Percentiles rank a stretch among this genome's conserved stretches.
phyloP scores from a whole-genome alignment of 2,888 invertebrate species.

The Drosophila vallismaia region DNA sequence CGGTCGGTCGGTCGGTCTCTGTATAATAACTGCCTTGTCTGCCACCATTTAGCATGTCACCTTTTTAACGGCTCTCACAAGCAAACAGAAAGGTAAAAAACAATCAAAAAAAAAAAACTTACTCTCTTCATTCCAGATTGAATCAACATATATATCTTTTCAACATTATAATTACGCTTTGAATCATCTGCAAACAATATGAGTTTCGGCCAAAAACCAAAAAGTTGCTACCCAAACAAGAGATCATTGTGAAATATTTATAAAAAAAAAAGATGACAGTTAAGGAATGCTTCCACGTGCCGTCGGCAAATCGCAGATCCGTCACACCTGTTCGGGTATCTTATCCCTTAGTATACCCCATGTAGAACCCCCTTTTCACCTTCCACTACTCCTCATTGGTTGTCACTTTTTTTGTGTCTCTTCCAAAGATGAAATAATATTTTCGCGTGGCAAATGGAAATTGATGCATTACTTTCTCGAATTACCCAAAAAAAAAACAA shows the following conservation, averaged over 20 bases:
- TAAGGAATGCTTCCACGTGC: conserved; percentile 5
- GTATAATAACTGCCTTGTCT: conserved; percentile 54
- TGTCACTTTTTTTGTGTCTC: conserved; percentile 21
- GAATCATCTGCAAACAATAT: conserved; percentile 71
- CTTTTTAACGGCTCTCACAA: conserved; percentile 70
- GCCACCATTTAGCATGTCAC: conserved; percentile 76
- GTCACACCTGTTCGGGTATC: conserved; percentile 26
- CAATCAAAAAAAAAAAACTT: conserved; percentile 5
- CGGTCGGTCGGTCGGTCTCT: conserved; percentile 16
- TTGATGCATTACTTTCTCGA: conserved; percentile 29
- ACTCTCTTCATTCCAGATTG: conserved; percentile 22
- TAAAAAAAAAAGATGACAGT: background rate
- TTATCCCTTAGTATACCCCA: background rate
- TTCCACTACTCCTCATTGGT: background rate
- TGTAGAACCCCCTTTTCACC: too few species aligned
- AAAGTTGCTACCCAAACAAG: conserved; percentile 26
- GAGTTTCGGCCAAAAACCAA: conserved; percentile 17
- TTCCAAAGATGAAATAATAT: conserved; percentile 14
- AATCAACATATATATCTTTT: conserved; percentile 66
- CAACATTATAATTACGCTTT: conserved; percentile 78
- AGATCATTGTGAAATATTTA: conserved; percentile 15
- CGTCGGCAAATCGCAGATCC: conserved; percentile 31
- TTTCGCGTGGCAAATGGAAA: conserved; percentile 39
- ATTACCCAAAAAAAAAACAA: conserved; percentile 11
- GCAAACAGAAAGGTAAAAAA: conserved; percentile 65